These are phyloP conservation scores for Drosophila tsacasi DNA, from an alignment of 1,140 invertebrate species.

Conservation along the genomic window DNA sequence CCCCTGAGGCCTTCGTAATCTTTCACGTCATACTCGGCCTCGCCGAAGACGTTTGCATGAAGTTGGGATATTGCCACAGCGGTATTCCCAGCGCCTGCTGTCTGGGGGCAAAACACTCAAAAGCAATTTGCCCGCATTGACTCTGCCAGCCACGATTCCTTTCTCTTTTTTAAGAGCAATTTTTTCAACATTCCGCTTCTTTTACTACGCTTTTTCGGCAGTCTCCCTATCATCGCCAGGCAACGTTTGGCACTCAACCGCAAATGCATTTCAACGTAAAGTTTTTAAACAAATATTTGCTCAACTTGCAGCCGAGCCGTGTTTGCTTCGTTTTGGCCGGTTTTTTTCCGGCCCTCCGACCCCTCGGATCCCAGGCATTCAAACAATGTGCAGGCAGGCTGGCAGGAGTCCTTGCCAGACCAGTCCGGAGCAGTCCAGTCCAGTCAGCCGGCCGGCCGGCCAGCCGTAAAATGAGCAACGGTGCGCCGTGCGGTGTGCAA, in stretches of 20 bases:
- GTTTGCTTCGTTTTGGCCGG: constrained; percentile 34
- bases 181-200: constrained; percentile 35
- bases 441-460: constrained; percentile 60
- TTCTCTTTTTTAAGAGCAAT: constrained; percentile 18
- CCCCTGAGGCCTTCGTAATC: constrained; percentile 12
- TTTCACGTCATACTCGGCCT: constrained; percentile 15
- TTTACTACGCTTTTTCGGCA: constrained; percentile 53
- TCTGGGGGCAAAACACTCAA: constrained; percentile 65
- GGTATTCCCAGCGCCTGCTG: constrained; percentile 41
- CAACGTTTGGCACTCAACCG: constrained; percentile 78
- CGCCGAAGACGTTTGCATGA: constrained; percentile 28
- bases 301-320: constrained; percentile 69
- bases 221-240: constrained; percentile 59
- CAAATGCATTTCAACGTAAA: constrained; percentile 84
- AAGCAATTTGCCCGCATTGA: constrained; percentile 74
- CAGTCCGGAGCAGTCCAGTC: constrained; percentile 28
- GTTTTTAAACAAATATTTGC: constrained; percentile 84
- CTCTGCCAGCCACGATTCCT: constrained; percentile 30
- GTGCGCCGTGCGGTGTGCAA: constrained; percentile 76
- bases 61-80: constrained; percentile 43
- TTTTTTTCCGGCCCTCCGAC: constrained; percentile 42
- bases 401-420: constrained; percentile 47
- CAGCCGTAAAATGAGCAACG: constrained; percentile 83
- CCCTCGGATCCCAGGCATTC: constrained; percentile 52
- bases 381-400: constrained; percentile 71